A percentile compares a stretch with the other conserved stretches of the same genome.
Conservation (phyloP, 2,113 vertebrate genomes). For the Erythrolamprus reginae region DNA sequence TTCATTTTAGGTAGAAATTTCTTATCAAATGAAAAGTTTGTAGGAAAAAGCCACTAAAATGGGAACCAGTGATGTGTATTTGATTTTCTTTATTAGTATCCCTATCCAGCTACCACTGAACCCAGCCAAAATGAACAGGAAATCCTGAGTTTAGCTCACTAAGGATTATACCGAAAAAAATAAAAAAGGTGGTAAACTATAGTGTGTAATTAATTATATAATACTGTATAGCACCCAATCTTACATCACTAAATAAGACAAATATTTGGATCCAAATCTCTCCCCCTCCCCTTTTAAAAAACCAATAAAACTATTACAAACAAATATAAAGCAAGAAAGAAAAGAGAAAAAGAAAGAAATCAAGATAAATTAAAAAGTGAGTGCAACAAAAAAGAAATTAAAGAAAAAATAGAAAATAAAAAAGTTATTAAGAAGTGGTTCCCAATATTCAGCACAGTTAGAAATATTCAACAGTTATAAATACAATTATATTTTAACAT, state of each 20-base stretch:
- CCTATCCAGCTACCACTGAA: neutral
- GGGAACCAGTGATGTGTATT: neutral
- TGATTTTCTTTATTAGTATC: neutral
- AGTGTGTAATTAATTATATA: neutral
- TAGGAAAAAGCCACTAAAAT: neutral
- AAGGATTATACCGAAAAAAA: neutral
- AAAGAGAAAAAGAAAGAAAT: neutral
- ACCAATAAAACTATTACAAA: neutral
- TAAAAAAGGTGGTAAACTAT: neutral
- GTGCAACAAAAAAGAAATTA: neutral
- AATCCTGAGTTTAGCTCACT: neutral
- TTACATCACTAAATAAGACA: neutral
- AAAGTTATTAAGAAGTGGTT: neutral
- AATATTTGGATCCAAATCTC: neutral
- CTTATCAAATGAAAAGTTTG: neutral
- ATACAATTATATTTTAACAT: neutral
- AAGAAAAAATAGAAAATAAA: neutral
- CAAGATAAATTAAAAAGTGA: neutral
- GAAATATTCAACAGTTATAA: neutral
- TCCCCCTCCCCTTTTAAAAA: neutral
- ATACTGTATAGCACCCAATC: neutral
- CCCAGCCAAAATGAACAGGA: neutral
- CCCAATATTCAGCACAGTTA: too few species aligned
- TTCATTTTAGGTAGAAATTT: neutral
- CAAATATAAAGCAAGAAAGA: neutral